A percentile compares a stretch with the other conserved stretches of the same genome.
Evolutionary conservation across 1,140 invertebrate species (phyloP).

Genomic region (Pseudomyrmex gracilis): DNA sequence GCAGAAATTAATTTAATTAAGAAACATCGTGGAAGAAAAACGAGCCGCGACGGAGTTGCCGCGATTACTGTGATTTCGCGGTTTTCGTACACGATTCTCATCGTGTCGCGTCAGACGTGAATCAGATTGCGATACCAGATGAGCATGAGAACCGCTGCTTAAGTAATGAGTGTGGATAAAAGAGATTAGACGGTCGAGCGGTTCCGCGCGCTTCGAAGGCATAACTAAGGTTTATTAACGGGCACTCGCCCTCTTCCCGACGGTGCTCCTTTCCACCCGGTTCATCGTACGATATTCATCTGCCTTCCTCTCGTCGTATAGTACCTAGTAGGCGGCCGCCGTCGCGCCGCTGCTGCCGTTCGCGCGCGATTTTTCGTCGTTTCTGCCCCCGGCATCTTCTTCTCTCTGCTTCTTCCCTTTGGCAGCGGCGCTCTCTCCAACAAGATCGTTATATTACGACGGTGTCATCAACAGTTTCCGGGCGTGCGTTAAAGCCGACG

Average conservation of each 20-base stretch:
- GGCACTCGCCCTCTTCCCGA: conserved; percentile 46
- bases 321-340: background rate
- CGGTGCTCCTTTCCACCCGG: conserved; percentile 40
- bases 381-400: conserved; percentile 16
- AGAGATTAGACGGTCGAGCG: conserved; percentile 79
- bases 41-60: conserved; percentile 8
- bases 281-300: conserved; percentile 59
- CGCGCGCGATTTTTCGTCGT: conserved; percentile 35
- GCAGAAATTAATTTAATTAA: conserved; percentile 56
- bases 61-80: background rate
- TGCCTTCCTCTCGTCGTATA: conserved; percentile 4
- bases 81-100: background rate
- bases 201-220: conserved; percentile 70
- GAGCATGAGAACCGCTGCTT: conserved; percentile 73
- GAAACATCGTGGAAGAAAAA: conserved; percentile 5
- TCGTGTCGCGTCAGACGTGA: background rate
- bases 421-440: conserved; percentile 22
- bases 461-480: conserved; percentile 36
- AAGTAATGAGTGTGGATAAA: conserved; percentile 81
- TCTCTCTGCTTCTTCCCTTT: conserved; percentile 53
- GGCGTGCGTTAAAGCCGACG: conserved; percentile 63
- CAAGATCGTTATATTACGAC: conserved; percentile 70
- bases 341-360: background rate
- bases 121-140: background rate
- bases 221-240: conserved; percentile 80